Conservation (phyloP, 2,888 invertebrate genomes). For the Agrotis puta region DNA sequence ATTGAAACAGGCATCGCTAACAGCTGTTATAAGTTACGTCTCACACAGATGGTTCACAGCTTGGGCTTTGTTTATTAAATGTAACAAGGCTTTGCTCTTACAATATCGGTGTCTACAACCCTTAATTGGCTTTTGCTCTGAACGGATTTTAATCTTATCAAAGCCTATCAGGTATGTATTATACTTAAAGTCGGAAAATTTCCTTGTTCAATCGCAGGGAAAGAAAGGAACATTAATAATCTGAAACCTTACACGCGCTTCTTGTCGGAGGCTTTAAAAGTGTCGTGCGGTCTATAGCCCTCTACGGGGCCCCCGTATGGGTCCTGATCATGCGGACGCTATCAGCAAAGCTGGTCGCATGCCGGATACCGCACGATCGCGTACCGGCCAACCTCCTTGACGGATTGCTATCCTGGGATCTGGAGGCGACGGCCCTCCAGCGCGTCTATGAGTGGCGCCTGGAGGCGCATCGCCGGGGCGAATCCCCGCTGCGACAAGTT, state of each 20-base stretch:
- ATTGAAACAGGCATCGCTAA: slow-evolving; percentile 20
- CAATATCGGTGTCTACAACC: slow-evolving; percentile 42
- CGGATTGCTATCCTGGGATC: no score
- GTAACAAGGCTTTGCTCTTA: slow-evolving; percentile 61
- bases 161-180: slow-evolving; percentile 32
- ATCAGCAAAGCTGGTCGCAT: no score
- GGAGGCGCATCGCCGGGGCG: no score
- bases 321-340: no score
- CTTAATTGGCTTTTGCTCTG: slow-evolving; percentile 56
- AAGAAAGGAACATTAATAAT: slow-evolving; percentile 50
- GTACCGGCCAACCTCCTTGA: no score
- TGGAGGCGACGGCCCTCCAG: no score
- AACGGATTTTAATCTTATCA: slow-evolving; percentile 55
- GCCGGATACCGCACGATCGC: no score
- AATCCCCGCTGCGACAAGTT: no score
- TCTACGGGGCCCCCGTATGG: no score
- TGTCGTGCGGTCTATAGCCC: no score
- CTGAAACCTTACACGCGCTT: slow-evolving; percentile 53
- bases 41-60: slow-evolving; percentile 48
- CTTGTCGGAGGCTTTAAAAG: no score
- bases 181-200: slow-evolving; percentile 34
- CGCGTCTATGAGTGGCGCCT: no score
- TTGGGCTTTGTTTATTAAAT: slow-evolving; percentile 53
- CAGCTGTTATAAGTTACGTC: slow-evolving; percentile 43
- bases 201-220: slow-evolving; percentile 42